phyloP scores from a whole-genome alignment of 2,113 vertebrate species.

The Burhinus oedicnemus region DNA sequence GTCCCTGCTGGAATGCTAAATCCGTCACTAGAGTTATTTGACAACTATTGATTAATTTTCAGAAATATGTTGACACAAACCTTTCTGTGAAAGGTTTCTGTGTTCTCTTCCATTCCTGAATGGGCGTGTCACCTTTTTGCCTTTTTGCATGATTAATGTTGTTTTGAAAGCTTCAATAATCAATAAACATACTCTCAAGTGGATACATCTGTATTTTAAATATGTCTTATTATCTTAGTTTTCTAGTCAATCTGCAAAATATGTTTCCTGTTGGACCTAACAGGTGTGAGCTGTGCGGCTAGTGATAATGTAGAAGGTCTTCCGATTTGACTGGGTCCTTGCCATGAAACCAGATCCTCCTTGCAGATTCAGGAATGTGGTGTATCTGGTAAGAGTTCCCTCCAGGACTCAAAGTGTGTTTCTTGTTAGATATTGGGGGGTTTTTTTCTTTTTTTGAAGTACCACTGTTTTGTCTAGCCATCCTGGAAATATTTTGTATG shows the following conservation, averaged over 20 bases:
- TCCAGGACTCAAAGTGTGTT: neutral
- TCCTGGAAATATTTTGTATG: neutral
- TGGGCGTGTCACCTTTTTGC: neutral
- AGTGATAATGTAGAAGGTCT: neutral
- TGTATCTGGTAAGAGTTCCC: neutral
- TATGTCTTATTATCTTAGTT: neutral
- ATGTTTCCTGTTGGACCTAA: neutral
- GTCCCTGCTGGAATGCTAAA: neutral
- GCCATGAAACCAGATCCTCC: neutral
- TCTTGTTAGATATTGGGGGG: neutral
- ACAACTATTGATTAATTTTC: constrained; percentile 61
- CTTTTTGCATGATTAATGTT: constrained; percentile 61
- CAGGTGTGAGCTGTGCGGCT: neutral
- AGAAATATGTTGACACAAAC: constrained; percentile 41
- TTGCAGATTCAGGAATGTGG: neutral
- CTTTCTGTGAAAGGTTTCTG: constrained; percentile 1
- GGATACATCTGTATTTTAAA: constrained; percentile 34
- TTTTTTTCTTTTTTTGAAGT: neutral
- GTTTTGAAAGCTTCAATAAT: constrained; percentile 42
- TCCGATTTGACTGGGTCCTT: neutral
- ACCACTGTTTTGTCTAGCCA: neutral
- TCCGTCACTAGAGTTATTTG: constrained; percentile 48
- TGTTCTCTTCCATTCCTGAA: constrained; percentile 13
- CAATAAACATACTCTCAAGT: constrained; percentile 34
- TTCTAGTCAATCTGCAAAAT: constrained; percentile 25